These are phyloP conservation scores for Epizoanthus stellaris DNA, from an alignment of 92 coral and sea anemone genomes.

Conservation along the genomic window DNA sequence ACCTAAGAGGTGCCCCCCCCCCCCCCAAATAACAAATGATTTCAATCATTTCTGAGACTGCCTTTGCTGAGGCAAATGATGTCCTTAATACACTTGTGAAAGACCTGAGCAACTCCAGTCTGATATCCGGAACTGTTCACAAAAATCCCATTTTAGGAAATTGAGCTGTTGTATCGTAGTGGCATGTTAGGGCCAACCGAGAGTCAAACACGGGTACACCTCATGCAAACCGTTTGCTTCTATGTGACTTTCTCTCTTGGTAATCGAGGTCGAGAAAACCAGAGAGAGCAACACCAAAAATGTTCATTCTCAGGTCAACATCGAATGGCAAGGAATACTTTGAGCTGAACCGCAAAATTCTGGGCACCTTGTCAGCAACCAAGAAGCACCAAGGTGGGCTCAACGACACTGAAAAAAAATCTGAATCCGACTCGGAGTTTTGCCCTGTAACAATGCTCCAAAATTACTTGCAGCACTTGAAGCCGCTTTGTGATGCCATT, in stretches of 20 bases:
- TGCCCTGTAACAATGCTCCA: no score
- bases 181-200: no score
- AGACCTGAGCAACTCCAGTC: no score
- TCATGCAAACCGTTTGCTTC: no score
- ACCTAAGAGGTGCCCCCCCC: background rate
- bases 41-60: background rate
- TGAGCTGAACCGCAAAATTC: conserved; percentile 13
- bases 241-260: no score
- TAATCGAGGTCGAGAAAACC: background rate
- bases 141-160: no score
- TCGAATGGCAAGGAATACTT: background rate
- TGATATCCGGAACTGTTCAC: no score
- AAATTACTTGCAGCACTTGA: no score
- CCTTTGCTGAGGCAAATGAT: conserved; percentile 10
- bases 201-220: no score
- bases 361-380: background rate
- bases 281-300: background rate
- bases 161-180: no score
- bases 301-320: background rate
- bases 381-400: background rate
- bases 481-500: no score
- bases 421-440: background rate
- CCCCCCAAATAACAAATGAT: background rate
- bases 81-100: conserved; percentile 1
- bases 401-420: background rate